These are phyloP conservation scores for Australoheros facetus DNA, from an alignment of 2,797 vertebrate genomes.

Conservation along the genomic window DNA sequence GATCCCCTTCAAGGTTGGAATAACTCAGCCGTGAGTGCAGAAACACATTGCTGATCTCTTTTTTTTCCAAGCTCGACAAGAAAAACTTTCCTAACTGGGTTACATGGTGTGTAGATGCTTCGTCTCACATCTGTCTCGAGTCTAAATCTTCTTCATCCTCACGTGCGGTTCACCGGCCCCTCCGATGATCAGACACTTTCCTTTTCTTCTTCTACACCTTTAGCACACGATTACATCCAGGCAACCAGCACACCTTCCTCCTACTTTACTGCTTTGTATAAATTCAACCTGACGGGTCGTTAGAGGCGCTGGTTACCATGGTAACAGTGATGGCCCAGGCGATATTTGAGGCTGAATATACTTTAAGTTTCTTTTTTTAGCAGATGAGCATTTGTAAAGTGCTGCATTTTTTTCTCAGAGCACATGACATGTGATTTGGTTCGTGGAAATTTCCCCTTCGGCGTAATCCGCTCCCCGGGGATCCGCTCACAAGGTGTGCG, in stretches of 20 bases:
- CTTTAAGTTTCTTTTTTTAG: slow-evolving; percentile 6
- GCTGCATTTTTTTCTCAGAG: background rate
- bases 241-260: slow-evolving; percentile 3
- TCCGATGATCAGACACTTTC: background rate
- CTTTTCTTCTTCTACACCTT: background rate
- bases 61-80: background rate
- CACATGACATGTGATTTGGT: background rate
- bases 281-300: slow-evolving; percentile 38
- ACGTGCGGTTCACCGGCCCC: background rate
- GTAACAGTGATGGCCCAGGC: slow-evolving; percentile 28
- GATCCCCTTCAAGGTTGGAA: background rate
- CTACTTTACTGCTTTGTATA: slow-evolving; percentile 10
- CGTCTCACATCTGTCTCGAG: background rate
- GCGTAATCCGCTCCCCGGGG: slow-evolving; percentile 3
- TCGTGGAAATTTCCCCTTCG: background rate
- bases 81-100: slow-evolving; percentile 19
- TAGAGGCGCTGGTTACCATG: slow-evolving; percentile 36
- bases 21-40: background rate
- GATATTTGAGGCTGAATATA: slow-evolving; percentile 16
- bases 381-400: background rate
- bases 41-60: slow-evolving; percentile 12
- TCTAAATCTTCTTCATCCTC: background rate
- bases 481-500: slow-evolving; percentile 4
- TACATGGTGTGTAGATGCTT: background rate
- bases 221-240: background rate